phyloP scores from a whole-genome alignment of 2,797 vertebrate species.

The Tenualosa ilisha region DNA sequence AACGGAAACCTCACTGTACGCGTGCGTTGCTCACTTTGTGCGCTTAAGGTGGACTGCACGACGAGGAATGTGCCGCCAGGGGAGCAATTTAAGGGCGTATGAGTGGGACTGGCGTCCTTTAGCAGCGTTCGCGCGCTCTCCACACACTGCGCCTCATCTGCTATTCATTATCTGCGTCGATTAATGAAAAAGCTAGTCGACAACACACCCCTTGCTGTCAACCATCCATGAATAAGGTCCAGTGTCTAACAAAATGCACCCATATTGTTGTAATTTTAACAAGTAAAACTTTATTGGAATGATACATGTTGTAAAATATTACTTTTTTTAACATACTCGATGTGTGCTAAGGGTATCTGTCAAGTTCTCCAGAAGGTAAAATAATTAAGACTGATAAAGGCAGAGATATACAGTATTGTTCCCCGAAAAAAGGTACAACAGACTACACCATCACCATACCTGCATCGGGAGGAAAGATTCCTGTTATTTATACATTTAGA shows the following conservation, averaged over 20 bases:
- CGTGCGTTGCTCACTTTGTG: constrained; percentile 82
- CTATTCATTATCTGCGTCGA: neutral
- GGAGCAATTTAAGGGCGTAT: constrained; percentile 74
- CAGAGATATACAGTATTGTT: constrained; percentile 84
- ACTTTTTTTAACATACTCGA: constrained; percentile 81
- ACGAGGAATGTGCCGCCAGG: constrained; percentile 65
- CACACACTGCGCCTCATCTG: constrained; percentile 4
- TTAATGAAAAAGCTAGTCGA: neutral
- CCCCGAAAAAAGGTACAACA: constrained; percentile 79
- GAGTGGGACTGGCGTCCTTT: constrained; percentile 6
- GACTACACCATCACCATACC: constrained; percentile 83
- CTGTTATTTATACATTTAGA: constrained; percentile 83
- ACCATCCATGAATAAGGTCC: neutral
- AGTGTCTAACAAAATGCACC: constrained; percentile 48
- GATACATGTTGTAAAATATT: constrained; percentile 90
- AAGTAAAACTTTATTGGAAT: constrained; percentile 90
- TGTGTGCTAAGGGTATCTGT: constrained; percentile 83
- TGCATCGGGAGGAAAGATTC: constrained; percentile 77
- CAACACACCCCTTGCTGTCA: neutral
- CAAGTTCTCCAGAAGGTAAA: constrained; percentile 84
- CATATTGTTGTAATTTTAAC: constrained; percentile 76
- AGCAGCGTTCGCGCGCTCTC: neutral
- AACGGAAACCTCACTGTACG: constrained; percentile 85
- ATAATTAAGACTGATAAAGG: constrained; percentile 87
- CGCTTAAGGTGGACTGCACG: constrained; percentile 80